Percentiles rank a stretch among this genome's conserved stretches.
Conservation (phyloP, 2,888 invertebrate genomes). For the Chloroclysta siterata region DNA sequence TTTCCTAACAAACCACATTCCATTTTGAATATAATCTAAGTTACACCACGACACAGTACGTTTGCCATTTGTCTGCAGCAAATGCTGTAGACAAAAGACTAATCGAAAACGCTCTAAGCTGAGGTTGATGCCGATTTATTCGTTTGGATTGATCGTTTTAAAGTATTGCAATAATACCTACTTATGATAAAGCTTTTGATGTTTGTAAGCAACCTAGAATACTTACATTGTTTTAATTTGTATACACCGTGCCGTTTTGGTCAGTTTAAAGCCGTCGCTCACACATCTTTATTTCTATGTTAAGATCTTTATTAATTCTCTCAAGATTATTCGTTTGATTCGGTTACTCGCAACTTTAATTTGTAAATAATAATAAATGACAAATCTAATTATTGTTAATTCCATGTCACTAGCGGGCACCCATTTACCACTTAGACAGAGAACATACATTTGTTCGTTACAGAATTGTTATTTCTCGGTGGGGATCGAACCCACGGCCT, state of each 20-base stretch:
- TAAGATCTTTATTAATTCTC: too few relatives aligned
- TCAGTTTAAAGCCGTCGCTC: neutral
- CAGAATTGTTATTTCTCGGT: too few relatives aligned
- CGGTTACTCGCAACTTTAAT: too few relatives aligned
- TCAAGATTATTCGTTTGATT: too few relatives aligned
- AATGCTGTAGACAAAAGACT: neutral
- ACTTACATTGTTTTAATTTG: neutral
- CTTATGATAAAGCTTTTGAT: slow-evolving; percentile 25
- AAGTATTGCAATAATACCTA: neutral
- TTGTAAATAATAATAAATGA: too few relatives aligned
- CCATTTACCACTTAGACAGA: too few relatives aligned
- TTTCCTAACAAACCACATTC: neutral
- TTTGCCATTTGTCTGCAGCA: too few relatives aligned
- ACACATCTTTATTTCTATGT: too few relatives aligned
- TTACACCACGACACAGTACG: neutral
- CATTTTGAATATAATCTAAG: neutral
- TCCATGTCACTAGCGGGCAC: too few relatives aligned
- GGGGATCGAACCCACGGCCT: too few relatives aligned
- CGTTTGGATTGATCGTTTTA: slow-evolving; percentile 8
- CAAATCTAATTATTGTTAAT: too few relatives aligned
- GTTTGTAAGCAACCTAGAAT: slow-evolving; percentile 19
- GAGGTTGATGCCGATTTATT: neutral
- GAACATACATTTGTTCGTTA: too few relatives aligned
- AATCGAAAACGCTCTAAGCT: neutral
- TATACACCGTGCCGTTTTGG: neutral